phyloP scores from a whole-genome alignment of 2,888 invertebrate species.

The Ptycholaimellus sp. region DNA sequence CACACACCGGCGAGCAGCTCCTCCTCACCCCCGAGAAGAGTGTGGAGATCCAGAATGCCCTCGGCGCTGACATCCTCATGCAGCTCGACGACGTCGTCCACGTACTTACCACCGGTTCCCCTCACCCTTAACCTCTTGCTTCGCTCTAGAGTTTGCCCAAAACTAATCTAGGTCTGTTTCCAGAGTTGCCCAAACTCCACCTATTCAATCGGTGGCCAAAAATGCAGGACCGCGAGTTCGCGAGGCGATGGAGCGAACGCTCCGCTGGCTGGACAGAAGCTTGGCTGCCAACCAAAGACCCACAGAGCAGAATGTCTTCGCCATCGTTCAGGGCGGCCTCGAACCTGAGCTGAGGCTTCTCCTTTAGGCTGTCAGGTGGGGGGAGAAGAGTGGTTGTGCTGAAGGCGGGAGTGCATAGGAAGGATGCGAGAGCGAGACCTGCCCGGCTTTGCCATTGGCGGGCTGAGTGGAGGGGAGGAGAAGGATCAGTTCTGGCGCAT shows the following conservation, averaged over 20 bases:
- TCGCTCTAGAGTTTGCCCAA: no score
- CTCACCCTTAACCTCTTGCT: no score
- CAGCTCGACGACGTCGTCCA: no score
- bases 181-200: no score
- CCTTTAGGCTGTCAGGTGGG: no score
- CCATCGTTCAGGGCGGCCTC: constrained; percentile 90
- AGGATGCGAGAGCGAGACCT: constrained; percentile 29
- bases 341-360: constrained; percentile 50
- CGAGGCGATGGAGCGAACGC: constrained; percentile 36
- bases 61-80: no score
- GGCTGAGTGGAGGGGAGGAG: constrained; percentile 88
- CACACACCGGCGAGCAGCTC: no score
- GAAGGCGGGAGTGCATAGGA: background rate
- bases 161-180: no score
- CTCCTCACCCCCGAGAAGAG: no score
- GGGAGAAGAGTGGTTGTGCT: background rate
- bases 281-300: constrained; percentile 47
- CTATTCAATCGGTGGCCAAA: no score
- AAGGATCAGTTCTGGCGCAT: constrained; percentile 84
- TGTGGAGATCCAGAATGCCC: no score
- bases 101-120: no score
- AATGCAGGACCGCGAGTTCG: constrained; percentile 26
- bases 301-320: constrained; percentile 69
- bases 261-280: constrained; percentile 62
- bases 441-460: constrained; percentile 80